Percentiles rank a stretch among this genome's conserved stretches.
Evolutionary conservation across 2,888 invertebrate species (phyloP).

Genomic region (Nemotelus pantherinus): DNA sequence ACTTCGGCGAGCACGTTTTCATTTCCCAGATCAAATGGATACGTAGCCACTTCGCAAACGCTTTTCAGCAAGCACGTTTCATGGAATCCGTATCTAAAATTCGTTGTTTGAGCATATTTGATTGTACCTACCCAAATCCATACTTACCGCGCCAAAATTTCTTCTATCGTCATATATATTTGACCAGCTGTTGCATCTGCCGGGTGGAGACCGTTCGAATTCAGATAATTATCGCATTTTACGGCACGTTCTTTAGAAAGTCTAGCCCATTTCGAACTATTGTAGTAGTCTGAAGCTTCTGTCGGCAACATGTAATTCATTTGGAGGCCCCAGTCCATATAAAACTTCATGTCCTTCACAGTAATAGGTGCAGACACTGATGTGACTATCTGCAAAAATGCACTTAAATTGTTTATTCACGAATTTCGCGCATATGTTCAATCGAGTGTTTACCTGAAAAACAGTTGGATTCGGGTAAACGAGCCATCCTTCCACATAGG

Average conservation of each 20-base stretch:
- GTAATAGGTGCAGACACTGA: constrained; percentile 62
- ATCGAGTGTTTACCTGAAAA: constrained; percentile 16
- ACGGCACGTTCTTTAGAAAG: constrained; percentile 37
- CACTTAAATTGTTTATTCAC: background rate
- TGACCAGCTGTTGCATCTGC: constrained; percentile 63
- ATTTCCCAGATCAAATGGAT: constrained; percentile 68
- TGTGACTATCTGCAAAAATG: constrained; percentile 56
- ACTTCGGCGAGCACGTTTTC: constrained; percentile 74
- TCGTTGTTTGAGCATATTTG: background rate
- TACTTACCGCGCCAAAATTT: constrained; percentile 53
- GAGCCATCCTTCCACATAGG: constrained; percentile 1
- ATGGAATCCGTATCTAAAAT: constrained; percentile 67
- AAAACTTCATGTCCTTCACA: constrained; percentile 58
- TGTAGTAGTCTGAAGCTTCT: constrained; percentile 58
- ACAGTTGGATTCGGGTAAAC: constrained; percentile 20
- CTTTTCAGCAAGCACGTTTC: constrained; percentile 76
- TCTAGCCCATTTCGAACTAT: constrained; percentile 61
- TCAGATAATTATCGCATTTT: constrained; percentile 29
- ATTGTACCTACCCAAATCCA: constrained; percentile 4
- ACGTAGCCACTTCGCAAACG: constrained; percentile 74
- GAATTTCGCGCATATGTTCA: background rate
- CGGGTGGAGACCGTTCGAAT: constrained; percentile 54
- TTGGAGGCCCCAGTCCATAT: constrained; percentile 63
- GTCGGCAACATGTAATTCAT: constrained; percentile 60
- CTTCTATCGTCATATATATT: constrained; percentile 60